Evolutionary conservation across 2,797 vertebrate genomes (phyloP).

Genomic region (Eulemur mongoz): DNA sequence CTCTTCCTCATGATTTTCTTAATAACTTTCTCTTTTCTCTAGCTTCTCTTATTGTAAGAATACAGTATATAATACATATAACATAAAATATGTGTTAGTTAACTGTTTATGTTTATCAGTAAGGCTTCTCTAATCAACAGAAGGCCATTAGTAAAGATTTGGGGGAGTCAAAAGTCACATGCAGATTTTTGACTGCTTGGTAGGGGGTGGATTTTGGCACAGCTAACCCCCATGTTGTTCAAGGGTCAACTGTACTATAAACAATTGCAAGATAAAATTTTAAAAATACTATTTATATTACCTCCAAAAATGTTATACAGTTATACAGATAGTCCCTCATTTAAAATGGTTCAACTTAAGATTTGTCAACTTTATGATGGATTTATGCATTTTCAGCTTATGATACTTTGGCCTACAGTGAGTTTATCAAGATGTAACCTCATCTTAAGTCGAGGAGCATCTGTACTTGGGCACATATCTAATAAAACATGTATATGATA

Average conservation of each 20-base stretch:
- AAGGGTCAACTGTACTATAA: not conserved
- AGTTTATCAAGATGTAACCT: not conserved
- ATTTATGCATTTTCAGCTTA: not conserved
- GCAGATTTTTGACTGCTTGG: not conserved
- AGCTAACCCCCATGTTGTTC: too few species aligned
- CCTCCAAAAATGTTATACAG: not conserved
- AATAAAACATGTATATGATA: not conserved
- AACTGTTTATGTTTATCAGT: not conserved
- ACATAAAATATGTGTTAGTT: not conserved
- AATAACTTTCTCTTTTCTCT: not conserved
- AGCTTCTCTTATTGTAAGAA: not conserved
- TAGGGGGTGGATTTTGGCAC: fast-evolving
- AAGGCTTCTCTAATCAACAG: not conserved
- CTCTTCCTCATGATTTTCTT: not conserved
- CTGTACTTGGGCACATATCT: not conserved
- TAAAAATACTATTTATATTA: not conserved
- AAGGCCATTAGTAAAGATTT: not conserved
- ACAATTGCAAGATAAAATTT: not conserved
- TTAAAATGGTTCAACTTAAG: not conserved
- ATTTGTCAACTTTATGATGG: not conserved
- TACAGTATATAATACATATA: not conserved
- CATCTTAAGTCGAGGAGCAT: not conserved
- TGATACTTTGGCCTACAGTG: too few species aligned
- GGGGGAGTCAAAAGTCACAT: not conserved
- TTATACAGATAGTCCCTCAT: not conserved